phyloP scores from a whole-genome alignment of 2,797 vertebrate genomes.

The Rhinichthys osculus region DNA sequence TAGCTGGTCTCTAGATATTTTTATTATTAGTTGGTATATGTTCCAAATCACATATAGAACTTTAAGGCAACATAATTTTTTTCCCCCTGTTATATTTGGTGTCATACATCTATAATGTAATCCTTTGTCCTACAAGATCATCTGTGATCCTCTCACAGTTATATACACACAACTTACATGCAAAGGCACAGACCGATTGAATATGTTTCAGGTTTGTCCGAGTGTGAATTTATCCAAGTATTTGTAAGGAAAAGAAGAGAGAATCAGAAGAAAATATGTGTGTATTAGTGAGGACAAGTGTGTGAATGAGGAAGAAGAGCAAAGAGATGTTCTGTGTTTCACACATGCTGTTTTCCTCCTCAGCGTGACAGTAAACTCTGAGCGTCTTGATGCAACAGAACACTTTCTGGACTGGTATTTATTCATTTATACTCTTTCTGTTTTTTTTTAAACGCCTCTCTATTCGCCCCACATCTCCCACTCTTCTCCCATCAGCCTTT shows the following conservation, averaged over 20 bases:
- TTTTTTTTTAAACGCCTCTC: conserved; percentile 66
- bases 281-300: background rate
- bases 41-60: background rate
- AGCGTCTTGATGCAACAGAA: conserved; percentile 82
- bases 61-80: background rate
- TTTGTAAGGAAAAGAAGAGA: background rate
- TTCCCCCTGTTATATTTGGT: background rate
- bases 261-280: conserved; percentile 4
- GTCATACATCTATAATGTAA: background rate
- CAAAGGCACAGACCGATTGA: conserved; percentile 4
- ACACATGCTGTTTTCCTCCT: conserved; percentile 85
- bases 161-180: conserved; percentile 43
- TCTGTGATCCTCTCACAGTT: conserved; percentile 13
- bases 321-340: conserved; percentile 72
- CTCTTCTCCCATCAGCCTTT: conserved; percentile 59
- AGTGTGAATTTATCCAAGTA: conserved; percentile 2
- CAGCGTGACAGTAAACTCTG: conserved; percentile 86
- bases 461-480: conserved; percentile 68
- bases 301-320: conserved; percentile 37
- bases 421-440: conserved; percentile 78
- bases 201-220: background rate
- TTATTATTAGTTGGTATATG: background rate
- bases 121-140: background rate
- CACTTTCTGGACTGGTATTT: conserved; percentile 88
- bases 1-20: background rate